Base-by-base conservation (phyloP, 1,140 invertebrate genomes). In the Phenacoccus solenopsis region DNA sequence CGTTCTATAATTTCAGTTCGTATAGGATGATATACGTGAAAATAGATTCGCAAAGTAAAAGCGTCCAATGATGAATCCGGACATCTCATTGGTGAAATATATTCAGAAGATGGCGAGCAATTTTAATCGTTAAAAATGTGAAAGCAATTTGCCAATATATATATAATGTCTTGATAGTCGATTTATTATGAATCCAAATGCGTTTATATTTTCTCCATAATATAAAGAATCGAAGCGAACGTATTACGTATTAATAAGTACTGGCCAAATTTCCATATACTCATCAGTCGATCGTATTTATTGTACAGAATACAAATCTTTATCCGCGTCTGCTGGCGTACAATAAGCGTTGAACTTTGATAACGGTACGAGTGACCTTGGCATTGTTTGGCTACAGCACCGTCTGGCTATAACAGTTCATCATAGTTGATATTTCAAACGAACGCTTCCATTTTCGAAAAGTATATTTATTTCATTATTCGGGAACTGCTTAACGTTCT, bases 331-430 rank as follows among this genome's bases (percentile, higher is more conserved):
- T 49, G 16, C 16, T 49, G 38, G 16, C 13, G 20, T n/a, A 49
- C 38, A 49, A 49, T 49, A n/a, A n/a, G n/a, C n/a, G 38, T 49
- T 49, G 38, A 49, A 49, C 38, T 49, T 49, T n/a, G n/a, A n/a
- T n/a, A 49, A 49, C 38, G 38, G 38, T 49, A 16, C 38, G 3
- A 16, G 20, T n/a, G 38, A 49, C 38, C 38, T 49, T 49, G 38
- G 38, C 38, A 49, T 49, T 49, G 38, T 49, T 49, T 49, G 38
- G 38, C 12, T 49, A n/a, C n/a, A n/a, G 38, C 38, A 49, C 16
- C 38, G 38, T 49, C 38, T 49, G 38, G 38, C 20, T n/a, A 9
- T 16, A 49, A 49, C 38, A 49, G 38, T 49, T 49, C 38, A 49
- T 49, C 38, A 16, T 49, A 3, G 38, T n/a, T n/a, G n/a, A n/a